Conservation (phyloP, 2,113 vertebrate species). For the Phodopus roborovskii region DNA sequence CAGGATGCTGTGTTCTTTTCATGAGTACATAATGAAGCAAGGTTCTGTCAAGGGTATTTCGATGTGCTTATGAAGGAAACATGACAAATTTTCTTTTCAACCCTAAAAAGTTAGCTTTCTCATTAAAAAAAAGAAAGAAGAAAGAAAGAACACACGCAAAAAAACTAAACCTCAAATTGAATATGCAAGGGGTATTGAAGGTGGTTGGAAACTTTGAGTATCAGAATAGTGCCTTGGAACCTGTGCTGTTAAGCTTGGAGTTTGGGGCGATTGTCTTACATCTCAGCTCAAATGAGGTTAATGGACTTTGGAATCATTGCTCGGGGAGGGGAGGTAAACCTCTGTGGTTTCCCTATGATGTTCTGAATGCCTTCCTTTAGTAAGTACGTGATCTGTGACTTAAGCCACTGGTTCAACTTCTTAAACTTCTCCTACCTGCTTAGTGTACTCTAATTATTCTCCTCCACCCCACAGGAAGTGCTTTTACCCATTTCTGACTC, state of each 20-base stretch:
- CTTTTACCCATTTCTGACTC: background rate
- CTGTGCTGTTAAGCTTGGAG: background rate
- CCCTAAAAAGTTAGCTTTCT: constrained; percentile 59
- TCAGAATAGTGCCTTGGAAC: background rate
- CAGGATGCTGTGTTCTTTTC: constrained; percentile 60
- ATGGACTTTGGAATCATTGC: background rate
- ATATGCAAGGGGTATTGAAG: background rate
- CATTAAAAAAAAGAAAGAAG: background rate
- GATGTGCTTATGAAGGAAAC: constrained; percentile 30
- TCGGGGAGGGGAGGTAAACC: background rate
- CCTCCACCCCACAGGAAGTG: background rate
- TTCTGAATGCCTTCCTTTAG: background rate
- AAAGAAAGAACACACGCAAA: constrained; percentile 34
- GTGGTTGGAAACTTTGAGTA: background rate
- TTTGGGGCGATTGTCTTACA: background rate
- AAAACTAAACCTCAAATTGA: constrained; percentile 54
- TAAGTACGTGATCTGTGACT: background rate
- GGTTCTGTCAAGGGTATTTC: constrained; percentile 53
- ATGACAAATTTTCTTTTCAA: constrained; percentile 58
- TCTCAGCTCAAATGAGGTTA: constrained; percentile 39
- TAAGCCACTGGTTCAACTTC: background rate
- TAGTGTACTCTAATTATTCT: background rate
- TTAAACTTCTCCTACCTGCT: background rate
- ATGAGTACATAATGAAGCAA: background rate
- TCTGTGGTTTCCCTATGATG: background rate